These are phyloP conservation scores for Rostratula benghalensis DNA, from an alignment of 2,113 vertebrate species.

Conservation along the genomic window DNA sequence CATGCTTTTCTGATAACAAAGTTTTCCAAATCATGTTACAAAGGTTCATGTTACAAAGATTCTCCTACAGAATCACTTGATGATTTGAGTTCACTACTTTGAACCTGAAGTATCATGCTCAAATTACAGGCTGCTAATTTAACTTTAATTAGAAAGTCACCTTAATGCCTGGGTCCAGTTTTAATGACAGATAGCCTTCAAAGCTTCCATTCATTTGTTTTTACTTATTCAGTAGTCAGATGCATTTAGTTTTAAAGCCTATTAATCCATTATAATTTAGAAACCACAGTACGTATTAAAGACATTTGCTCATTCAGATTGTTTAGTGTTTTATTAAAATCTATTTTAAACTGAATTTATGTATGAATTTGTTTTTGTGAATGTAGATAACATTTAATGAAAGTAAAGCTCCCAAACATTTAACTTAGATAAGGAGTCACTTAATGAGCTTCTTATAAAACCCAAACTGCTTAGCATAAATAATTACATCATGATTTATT, in stretches of 20 bases:
- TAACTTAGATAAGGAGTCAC: constrained; percentile 27
- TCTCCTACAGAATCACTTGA: neutral
- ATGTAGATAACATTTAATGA: constrained; percentile 28
- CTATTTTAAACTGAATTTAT: constrained; percentile 38
- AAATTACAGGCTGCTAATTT: constrained; percentile 10
- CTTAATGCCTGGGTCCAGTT: neutral
- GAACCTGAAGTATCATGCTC: neutral
- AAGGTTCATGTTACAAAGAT: neutral
- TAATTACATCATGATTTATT: constrained; percentile 46
- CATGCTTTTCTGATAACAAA: neutral
- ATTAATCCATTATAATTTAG: neutral
- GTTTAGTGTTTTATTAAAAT: constrained; percentile 14
- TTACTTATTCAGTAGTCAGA: neutral
- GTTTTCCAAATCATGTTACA: neutral
- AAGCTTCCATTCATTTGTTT: neutral
- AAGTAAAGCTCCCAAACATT: constrained; percentile 26
- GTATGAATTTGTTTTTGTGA: constrained; percentile 36
- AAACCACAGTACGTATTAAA: neutral
- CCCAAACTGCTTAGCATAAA: constrained; percentile 31
- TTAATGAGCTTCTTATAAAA: constrained; percentile 44
- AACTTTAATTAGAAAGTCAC: constrained; percentile 20
- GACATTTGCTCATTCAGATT: neutral
- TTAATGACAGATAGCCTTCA: neutral
- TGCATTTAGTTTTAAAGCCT: neutral
- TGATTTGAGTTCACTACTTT: neutral